These are phyloP conservation scores for Formicarius rufipectus DNA, from an alignment of 2,113 vertebrate species.

Conservation along the genomic window DNA sequence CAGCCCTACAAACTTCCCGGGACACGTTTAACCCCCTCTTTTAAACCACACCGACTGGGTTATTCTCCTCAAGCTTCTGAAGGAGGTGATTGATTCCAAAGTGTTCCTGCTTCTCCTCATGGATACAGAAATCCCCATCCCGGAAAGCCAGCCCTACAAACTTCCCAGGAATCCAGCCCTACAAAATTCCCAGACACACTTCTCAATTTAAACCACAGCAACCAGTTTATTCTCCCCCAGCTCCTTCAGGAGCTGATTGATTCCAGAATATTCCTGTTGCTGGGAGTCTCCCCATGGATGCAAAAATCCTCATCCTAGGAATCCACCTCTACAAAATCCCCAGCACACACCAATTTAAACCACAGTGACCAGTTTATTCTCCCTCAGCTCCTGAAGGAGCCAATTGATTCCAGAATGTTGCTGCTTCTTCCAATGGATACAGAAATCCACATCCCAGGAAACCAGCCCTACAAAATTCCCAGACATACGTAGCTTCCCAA, in stretches of 20 bases:
- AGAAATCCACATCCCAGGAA: not conserved
- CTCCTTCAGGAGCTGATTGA: too few relatives aligned
- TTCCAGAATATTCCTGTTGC: too few relatives aligned
- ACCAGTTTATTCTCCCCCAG: too few relatives aligned
- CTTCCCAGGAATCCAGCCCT: not conserved
- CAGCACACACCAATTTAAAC: not conserved
- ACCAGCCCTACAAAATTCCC: not conserved
- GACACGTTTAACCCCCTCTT: not conserved
- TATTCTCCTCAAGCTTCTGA: not conserved
- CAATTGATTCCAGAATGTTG: too few relatives aligned
- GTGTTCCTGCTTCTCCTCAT: rapidly evolving
- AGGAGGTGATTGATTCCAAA: not conserved
- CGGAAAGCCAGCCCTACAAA: too few relatives aligned
- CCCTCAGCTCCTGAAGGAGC: too few relatives aligned
- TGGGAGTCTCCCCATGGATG: too few relatives aligned
- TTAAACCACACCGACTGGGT: not conserved
- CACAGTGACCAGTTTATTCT: too few relatives aligned
- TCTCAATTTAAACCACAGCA: too few relatives aligned
- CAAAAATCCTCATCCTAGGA: too few relatives aligned
- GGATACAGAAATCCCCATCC: not conserved
- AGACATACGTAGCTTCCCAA: not conserved
- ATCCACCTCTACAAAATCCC: not conserved
- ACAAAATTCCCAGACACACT: too few relatives aligned
- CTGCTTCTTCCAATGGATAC: not conserved
- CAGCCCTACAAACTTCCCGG: not conserved